Evolutionary conservation across 2,113 vertebrate species (phyloP).

Genomic region (Tinamus guttatus): DNA sequence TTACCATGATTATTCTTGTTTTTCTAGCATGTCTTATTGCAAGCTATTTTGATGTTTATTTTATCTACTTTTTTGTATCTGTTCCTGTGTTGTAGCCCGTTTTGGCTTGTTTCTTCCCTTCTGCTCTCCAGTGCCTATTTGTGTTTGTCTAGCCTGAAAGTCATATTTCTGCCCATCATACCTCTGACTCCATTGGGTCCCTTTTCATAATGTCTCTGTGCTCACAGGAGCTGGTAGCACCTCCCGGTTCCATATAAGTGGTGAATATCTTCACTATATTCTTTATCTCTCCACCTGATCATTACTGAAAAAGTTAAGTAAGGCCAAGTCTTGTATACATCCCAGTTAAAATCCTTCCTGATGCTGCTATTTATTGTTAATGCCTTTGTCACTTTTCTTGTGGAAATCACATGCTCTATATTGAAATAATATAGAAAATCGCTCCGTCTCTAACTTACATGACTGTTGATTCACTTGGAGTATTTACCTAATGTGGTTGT

Average conservation of each 20-base stretch:
- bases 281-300: background rate
- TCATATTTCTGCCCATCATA: background rate
- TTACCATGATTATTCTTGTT: background rate
- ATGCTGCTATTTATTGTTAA: background rate
- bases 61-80: background rate
- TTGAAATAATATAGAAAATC: background rate
- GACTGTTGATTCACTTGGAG: background rate
- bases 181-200: background rate
- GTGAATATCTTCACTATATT: background rate
- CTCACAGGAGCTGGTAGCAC: background rate
- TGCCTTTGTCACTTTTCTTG: background rate
- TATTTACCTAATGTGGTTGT: background rate
- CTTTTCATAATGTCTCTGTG: background rate
- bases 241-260: background rate
- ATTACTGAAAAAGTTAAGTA: background rate
- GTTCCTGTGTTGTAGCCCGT: background rate
- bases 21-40: background rate
- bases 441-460: background rate
- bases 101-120: background rate
- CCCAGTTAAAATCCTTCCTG: background rate
- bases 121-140: background rate
- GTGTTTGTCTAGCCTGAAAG: background rate
- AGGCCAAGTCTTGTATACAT: background rate
- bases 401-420: background rate
- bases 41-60: background rate